Evolutionary conservation across 1,140 invertebrate genomes (phyloP).

Genomic region (Adelges cooleyi): DNA sequence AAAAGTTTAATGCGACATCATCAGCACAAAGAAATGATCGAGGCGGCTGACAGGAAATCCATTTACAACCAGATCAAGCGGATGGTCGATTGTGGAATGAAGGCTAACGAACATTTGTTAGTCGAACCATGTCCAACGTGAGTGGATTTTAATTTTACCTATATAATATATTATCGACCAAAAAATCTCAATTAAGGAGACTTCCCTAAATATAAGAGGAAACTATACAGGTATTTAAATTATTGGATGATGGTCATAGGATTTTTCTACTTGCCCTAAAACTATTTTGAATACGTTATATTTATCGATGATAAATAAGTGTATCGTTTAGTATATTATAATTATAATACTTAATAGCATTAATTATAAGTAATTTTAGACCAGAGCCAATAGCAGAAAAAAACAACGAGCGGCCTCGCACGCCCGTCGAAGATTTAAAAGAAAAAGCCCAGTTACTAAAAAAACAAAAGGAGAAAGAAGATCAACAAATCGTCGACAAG

Average conservation of each 20-base stretch:
- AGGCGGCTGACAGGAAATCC: neutral
- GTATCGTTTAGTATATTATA: too few relatives aligned
- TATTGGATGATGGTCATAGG: too few relatives aligned
- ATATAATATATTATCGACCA: too few relatives aligned
- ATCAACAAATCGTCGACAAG: neutral
- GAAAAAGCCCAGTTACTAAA: neutral
- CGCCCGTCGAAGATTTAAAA: neutral
- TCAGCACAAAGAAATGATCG: neutral
- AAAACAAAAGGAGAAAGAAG: neutral
- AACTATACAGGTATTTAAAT: too few relatives aligned
- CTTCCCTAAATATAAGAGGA: too few relatives aligned
- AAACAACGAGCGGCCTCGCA: neutral
- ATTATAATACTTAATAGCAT: too few relatives aligned
- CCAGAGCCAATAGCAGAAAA: neutral
- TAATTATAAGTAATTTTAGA: too few relatives aligned
- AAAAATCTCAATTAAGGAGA: too few relatives aligned
- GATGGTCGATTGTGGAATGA: constrained; percentile 19
- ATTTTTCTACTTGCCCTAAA: too few relatives aligned
- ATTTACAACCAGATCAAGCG: constrained; percentile 1
- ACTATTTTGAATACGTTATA: too few relatives aligned
- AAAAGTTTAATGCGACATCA: neutral
- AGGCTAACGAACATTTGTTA: constrained; percentile 11
- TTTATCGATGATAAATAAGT: too few relatives aligned
- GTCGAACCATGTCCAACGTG: neutral
- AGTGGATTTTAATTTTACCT: too few relatives aligned